Evolutionary conservation across 1,140 invertebrate genomes (phyloP), one percentile per base, ranked within the genome.

Genomic region (Belonocnema kinseyi): DNA sequence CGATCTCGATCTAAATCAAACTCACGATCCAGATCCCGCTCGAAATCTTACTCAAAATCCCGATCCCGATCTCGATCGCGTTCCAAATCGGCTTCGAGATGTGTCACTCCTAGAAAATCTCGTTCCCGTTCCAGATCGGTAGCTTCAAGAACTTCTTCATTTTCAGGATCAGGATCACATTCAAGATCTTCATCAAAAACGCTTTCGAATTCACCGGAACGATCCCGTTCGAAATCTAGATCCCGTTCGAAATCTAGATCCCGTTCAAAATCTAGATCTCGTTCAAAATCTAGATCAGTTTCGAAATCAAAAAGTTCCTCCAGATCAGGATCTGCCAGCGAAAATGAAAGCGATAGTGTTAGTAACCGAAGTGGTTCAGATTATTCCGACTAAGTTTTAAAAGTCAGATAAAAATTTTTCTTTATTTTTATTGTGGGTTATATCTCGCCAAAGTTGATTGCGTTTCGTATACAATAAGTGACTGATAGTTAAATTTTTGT

Each of bases 131-230:
- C 87, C 3, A 79, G 79, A 56, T 88, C 85, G n/a, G 56, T 2
- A 8, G 79, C 83, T 78, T 92, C 91, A n/a, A 78, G 80, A 51
- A 92, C 90, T 21, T 52, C 85, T 61, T 91, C 87, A 50, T 71
- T 74, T 14, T 87, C 82, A 21, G 3, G 61, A 14, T 66, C 61
- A n/a, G 40, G 61, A 66, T 66, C 61, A 46, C 5, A 1, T 46
- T 46, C 40, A 11, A 46, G 10, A 46, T 46, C 40, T 46, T 8
- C 40, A 46, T 46, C 40, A 46, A 46, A 11, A 16, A 84, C 85
- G 3, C 72, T 66, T 17, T 87, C 87, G 2, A 73, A 77, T 19
- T 85, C 86, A 26, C 3, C 53, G 11, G 78, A 78, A 5, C 26
- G 26, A 17, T 73, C 80, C 11, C 80, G 81, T 71, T 91, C 90